Evolutionary conservation across 2,888 invertebrate species (phyloP).

Genomic region (Fragum whitleyi): DNA sequence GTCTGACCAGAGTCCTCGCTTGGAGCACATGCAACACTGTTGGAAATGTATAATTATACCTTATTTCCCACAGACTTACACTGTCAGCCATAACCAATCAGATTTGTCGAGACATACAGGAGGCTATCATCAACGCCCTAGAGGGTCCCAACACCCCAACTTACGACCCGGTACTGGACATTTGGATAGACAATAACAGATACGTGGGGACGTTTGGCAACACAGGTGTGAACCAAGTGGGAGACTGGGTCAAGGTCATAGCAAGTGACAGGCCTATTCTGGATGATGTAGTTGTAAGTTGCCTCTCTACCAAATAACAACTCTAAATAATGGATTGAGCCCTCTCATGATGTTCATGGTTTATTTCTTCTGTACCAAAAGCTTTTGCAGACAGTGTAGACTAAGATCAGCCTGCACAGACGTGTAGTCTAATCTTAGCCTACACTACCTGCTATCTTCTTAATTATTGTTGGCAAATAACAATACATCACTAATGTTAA

Average conservation of each 20-base stretch:
- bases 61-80: slow-evolving; percentile 67
- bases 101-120: slow-evolving; percentile 75
- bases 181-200: slow-evolving; percentile 60
- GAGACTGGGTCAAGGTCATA: slow-evolving; percentile 83
- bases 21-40: no score
- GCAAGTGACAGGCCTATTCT: slow-evolving; percentile 60
- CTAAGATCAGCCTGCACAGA: no score
- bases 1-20: no score
- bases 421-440: no score
- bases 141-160: slow-evolving; percentile 64
- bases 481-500: no score
- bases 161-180: slow-evolving; percentile 27
- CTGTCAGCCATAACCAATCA: slow-evolving; percentile 64
- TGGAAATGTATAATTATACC: no score
- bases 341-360: no score
- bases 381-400: no score
- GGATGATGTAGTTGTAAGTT: slow-evolving; percentile 37
- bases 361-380: no score
- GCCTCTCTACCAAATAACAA: background rate
- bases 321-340: no score
- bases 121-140: slow-evolving; percentile 71
- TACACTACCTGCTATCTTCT: no score
- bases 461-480: no score
- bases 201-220: slow-evolving; percentile 84
- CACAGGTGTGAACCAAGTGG: slow-evolving; percentile 72